Base-by-base conservation (phyloP, 2,888 invertebrate genomes). In the Drosophila colorata region DNA sequence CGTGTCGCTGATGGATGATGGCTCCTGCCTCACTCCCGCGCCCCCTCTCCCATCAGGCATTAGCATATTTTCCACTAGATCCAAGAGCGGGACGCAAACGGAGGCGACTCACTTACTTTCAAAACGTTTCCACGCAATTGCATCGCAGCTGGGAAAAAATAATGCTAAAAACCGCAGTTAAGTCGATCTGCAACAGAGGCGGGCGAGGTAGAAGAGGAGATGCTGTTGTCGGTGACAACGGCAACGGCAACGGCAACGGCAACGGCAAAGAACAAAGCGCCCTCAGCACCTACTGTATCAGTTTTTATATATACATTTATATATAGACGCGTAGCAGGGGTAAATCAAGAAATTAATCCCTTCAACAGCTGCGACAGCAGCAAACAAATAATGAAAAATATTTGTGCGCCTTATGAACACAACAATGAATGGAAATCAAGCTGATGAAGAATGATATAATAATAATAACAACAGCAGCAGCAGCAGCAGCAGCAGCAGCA, bases 321-420 rank as follows among this genome's bases (percentile, higher is more conserved):
- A 44, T 53, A 52, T 47, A 13, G 18, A 59, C 14, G 23, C 28
- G 46, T 71, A 59, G 71, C 78, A 49, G 68, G 90, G 85, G 80
- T 85, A 89, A 89, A 89, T 90, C 88, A 90, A 90, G 89, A 87
- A 90, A 90, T 89, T 90, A 89, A 89, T 89, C 90, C 90, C 80
- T 90, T 87, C 80, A 87, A 66, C 89, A 87, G 85, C 85, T 84
- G 89, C 82, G 72, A 74, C 89, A 75, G 69, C 78, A 65, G 55
- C 86, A 70, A 79, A 74, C 86, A 83, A 86, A 81, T 88, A 88
- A 90, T 90, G 90, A 77, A 89, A 88, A 87, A 87, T 84, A 87
- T 81, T 84, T 75, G 81, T 75, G 57, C 69, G 82, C 78, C 87
- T 74, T 87, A 69, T 75, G 75, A 87, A 80, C 73, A 88, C 81